Conservation (phyloP, 2,113 vertebrate genomes). For the Ascaphus truei region DNA sequence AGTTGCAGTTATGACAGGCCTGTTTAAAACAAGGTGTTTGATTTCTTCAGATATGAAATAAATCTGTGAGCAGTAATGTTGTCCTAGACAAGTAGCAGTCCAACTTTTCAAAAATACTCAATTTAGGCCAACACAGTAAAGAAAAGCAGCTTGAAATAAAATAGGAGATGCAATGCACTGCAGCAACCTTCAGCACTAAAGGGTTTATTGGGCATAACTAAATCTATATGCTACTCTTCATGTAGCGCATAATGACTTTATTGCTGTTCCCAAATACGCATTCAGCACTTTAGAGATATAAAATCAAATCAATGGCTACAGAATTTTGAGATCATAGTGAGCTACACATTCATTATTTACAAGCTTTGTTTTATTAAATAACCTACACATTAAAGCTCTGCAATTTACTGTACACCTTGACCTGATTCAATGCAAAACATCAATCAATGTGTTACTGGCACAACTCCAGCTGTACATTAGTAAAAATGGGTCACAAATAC, state of each 20-base stretch:
- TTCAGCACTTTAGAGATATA: not conserved
- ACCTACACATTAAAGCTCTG: not conserved
- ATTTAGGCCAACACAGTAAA: no score
- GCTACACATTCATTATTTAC: not conserved
- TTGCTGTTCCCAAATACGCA: not conserved
- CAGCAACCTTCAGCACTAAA: not conserved
- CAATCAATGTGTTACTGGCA: constrained; percentile 11
- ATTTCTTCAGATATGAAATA: no score
- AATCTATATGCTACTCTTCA: not conserved
- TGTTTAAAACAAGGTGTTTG: no score
- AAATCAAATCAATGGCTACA: not conserved
- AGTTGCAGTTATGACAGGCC: no score
- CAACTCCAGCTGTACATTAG: not conserved
- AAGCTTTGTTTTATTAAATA: not conserved
- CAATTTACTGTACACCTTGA: not conserved
- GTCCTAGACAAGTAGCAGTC: no score
- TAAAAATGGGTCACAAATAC: constrained; percentile 8
- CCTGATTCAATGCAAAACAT: not conserved
- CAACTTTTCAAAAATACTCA: no score
- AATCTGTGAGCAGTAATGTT: no score
- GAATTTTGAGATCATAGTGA: constrained; percentile 4
- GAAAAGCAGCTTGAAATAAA: no score
- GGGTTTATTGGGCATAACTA: not conserved
- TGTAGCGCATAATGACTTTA: not conserved
- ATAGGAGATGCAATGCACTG: no score